A percentile compares a stretch with the other conserved stretches of the same genome.
These are phyloP conservation scores for Balaenoptera acutorostrata DNA, from an alignment of 2,113 vertebrate genomes.

Conservation along the genomic window DNA sequence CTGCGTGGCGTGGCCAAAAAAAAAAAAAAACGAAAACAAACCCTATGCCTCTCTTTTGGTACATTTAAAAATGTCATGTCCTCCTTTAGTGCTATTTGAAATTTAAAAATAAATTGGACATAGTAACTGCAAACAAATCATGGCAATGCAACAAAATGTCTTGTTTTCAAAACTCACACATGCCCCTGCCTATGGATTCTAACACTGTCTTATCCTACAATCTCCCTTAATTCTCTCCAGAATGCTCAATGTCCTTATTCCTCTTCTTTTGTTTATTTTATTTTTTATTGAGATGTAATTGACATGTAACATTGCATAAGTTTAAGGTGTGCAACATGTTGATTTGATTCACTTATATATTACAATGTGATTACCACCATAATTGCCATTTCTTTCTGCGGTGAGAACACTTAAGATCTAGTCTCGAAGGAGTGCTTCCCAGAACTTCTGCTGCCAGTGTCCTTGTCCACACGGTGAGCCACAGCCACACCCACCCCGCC, in stretches of 20 bases:
- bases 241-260: not conserved
- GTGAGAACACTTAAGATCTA: not conserved
- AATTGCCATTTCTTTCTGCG: not conserved
- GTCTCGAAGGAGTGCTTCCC: not conserved
- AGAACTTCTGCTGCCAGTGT: no score
- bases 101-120: not conserved
- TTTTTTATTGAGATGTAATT: not conserved
- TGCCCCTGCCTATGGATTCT: not conserved
- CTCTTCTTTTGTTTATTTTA: not conserved
- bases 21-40: not conserved
- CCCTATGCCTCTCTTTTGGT: not conserved
- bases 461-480: no score
- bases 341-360: not conserved
- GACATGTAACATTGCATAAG: not conserved
- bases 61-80: not conserved
- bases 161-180: constrained; percentile 2
- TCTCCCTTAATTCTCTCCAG: not conserved
- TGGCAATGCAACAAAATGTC: not conserved
- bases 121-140: not conserved
- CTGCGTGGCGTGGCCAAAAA: not conserved
- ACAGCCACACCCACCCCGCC: no score
- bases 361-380: not conserved
- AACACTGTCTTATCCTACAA: not conserved
- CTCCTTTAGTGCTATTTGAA: not conserved
- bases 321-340: not conserved